These are phyloP conservation scores for Rhipidura dahli DNA, from an alignment of 2,113 vertebrate species.

Conservation along the genomic window DNA sequence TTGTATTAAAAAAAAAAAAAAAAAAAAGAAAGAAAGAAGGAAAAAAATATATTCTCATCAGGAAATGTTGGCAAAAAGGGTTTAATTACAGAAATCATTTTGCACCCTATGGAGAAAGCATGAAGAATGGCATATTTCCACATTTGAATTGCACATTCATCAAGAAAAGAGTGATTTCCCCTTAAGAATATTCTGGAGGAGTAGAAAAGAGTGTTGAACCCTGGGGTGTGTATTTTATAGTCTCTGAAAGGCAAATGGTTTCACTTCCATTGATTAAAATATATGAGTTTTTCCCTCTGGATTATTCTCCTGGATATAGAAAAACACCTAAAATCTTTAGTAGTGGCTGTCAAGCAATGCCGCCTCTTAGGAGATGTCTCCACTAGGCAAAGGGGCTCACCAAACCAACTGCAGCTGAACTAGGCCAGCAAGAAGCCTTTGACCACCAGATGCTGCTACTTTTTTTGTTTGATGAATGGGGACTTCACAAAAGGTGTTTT, in stretches of 20 bases:
- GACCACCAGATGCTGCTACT: conserved; percentile 45
- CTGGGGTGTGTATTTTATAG: conserved; percentile 47
- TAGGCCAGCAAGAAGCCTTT: conserved; percentile 24
- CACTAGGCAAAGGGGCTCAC: neutral
- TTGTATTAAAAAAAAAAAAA: neutral
- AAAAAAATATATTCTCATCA: neutral
- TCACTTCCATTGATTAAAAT: conserved; percentile 56
- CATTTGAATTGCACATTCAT: conserved; percentile 63
- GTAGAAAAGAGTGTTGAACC: conserved; percentile 60
- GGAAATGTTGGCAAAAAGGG: conserved; percentile 34
- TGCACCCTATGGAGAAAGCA: conserved; percentile 52
- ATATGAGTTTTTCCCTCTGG: conserved; percentile 48
- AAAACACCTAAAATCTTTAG: neutral
- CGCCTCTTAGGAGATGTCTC: neutral
- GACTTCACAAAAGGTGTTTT: conserved; percentile 6
- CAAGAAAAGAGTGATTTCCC: conserved; percentile 55
- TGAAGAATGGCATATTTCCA: conserved; percentile 56
- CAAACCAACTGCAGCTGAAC: neutral
- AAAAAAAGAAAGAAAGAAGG: neutral
- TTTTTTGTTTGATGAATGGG: neutral
- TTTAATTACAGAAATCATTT: conserved; percentile 59
- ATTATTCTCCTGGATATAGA: conserved; percentile 1
- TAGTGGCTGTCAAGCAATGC: neutral
- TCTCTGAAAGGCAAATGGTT: conserved; percentile 53
- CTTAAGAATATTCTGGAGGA: conserved; percentile 51